These are phyloP conservation scores for Leptinotarsa haldemani DNA, from an alignment of 2,888 invertebrate genomes.

Conservation along the genomic window DNA sequence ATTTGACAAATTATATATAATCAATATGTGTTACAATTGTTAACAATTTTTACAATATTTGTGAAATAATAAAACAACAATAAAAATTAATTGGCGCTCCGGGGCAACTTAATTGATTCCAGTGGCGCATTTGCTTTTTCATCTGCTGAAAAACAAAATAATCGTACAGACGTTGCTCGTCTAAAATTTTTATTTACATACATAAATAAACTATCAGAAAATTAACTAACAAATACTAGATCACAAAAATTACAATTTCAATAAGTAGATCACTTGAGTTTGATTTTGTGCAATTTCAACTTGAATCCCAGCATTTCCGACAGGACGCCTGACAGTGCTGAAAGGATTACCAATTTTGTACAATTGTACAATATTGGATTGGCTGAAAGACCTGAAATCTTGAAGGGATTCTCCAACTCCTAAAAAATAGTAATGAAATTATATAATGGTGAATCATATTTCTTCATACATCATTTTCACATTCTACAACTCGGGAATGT, in stretches of 20 bases:
- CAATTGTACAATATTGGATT: slow-evolving; percentile 96
- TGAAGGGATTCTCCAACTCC: slow-evolving; percentile 97
- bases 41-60: too few species aligned
- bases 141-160: too few species aligned
- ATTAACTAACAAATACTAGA: slow-evolving; percentile 4
- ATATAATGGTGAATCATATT: not conserved
- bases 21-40: too few species aligned
- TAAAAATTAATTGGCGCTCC: too few species aligned
- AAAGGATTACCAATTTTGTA: slow-evolving; percentile 93
- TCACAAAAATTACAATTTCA: slow-evolving; percentile 2
- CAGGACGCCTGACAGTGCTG: slow-evolving; percentile 95
- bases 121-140: too few species aligned
- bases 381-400: slow-evolving; percentile 94
- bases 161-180: not conserved
- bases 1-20: too few species aligned
- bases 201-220: slow-evolving; percentile 5
- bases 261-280: slow-evolving; percentile 70
- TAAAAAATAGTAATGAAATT: slow-evolving; percentile 64
- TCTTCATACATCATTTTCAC: not conserved
- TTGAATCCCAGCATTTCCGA: slow-evolving; percentile 97
- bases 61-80: too few species aligned
- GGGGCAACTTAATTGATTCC: too few species aligned
- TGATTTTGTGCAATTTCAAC: slow-evolving; percentile 95
- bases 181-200: not conserved
- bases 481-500: not conserved